phyloP scores from a whole-genome alignment of 2,797 vertebrate genomes.

The Propithecus deckenii region DNA sequence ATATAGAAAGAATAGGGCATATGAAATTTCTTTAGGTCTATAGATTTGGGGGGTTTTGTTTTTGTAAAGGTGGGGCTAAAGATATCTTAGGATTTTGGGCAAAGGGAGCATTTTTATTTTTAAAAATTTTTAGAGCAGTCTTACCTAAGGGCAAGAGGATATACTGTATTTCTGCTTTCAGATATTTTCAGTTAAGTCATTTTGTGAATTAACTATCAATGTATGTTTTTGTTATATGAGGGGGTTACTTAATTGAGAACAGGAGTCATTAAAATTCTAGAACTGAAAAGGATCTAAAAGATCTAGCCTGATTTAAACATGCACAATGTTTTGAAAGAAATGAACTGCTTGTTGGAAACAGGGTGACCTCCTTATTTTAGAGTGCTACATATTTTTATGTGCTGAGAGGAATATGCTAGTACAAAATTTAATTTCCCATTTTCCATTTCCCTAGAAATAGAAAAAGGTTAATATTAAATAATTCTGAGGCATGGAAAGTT shows the following conservation, averaged over 20 bases:
- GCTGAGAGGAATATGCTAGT: neutral
- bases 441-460: constrained; percentile 21
- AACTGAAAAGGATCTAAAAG: neutral
- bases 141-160: neutral
- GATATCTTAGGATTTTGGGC: neutral
- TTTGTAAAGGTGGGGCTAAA: neutral
- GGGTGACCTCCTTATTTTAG: neutral
- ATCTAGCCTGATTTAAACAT: neutral
- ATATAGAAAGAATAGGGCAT: neutral
- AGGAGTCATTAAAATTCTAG: neutral
- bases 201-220: neutral
- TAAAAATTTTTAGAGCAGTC: neutral
- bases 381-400: neutral
- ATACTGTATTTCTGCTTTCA: neutral
- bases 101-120: neutral
- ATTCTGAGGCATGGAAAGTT: neutral
- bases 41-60: neutral
- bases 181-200: neutral
- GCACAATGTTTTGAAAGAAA: neutral
- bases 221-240: neutral
- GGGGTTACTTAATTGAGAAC: neutral
- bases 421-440: constrained; percentile 10
- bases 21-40: neutral
- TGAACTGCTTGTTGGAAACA: neutral
- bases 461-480: constrained; percentile 5